Evolutionary conservation across 2,888 invertebrate species (phyloP), one percentile per base, ranked within the genome.

Genomic region (Rhopalosiphum nymphaeae): DNA sequence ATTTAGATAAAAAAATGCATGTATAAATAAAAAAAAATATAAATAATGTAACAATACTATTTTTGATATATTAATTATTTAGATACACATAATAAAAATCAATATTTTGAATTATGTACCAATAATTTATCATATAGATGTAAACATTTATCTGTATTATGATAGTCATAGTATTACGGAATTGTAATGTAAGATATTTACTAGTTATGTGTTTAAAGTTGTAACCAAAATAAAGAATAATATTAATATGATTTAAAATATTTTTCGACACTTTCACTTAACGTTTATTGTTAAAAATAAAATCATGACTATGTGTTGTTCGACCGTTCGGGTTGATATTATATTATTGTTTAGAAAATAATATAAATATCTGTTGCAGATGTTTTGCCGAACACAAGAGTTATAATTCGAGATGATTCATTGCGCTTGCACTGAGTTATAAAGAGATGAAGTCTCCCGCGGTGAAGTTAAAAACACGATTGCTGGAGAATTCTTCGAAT

Each of bases 401-500:
- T 88, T 67, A 67, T 78, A 36, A 13, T 49, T 36, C 11, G 49
- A n/a, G 5, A 67, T 94, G 67, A 94, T 94, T 90, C 86, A 91
- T 94, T 57, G 90, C 84, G 29, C 44, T 87, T 21, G 49, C 16
- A n/a, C 44, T 7, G 21, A 42, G 42, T 67, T 91, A 86, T 67
- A 46, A 90, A 91, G 91, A 61, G 84, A 57, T 57, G 61, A 44
- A 36, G 92, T 78, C 91, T 94, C 94, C 94, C n/a, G 94, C 44
- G 49, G 94, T 67, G 94, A 91, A 86, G 91, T 94, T 49, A 44
- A 89, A 49, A 94, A 91, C 91, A 94, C 46, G 91, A 87, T 91
- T 94, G 86, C 86, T 26, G 44, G 4, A n/a, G 56, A 91, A 94
- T 94, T 94, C 94, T 91, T 61, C 90, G 94, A 94, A 94, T 91